Evolutionary conservation across 1,140 invertebrate species (phyloP).

Genomic region (Stegodyphus dumicola): DNA sequence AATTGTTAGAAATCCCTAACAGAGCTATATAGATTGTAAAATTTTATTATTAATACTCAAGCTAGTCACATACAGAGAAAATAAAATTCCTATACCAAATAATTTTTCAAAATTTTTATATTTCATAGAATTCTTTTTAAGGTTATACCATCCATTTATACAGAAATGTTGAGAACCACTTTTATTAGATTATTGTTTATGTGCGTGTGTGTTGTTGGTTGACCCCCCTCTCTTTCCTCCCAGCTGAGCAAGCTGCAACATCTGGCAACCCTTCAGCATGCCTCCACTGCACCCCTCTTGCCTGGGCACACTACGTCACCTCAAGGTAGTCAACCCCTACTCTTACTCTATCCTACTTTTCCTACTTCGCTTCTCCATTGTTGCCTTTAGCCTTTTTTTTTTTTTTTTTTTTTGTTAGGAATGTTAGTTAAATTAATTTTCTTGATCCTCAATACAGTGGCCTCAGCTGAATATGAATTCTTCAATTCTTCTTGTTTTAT

Average conservation of each 20-base stretch:
- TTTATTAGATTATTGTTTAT: constrained; percentile 29
- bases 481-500: too few species aligned
- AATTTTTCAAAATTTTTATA: too few species aligned
- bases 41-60: too few species aligned
- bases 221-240: constrained; percentile 61
- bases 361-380: constrained; percentile 8
- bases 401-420: neutral
- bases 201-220: constrained; percentile 28
- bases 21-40: too few species aligned
- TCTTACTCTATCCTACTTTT: neutral
- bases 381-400: neutral
- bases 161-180: constrained; percentile 12
- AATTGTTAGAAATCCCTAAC: too few species aligned
- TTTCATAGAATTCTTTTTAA: too few species aligned
- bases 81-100: too few species aligned
- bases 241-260: constrained; percentile 65
- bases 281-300: constrained; percentile 62
- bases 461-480: too few species aligned
- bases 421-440: neutral
- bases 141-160: too few species aligned
- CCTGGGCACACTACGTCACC: constrained; percentile 53
- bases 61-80: too few species aligned
- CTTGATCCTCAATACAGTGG: neutral
- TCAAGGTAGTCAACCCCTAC: constrained; percentile 58
- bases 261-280: constrained; percentile 64